phyloP scores from a whole-genome alignment of 2,888 invertebrate genomes.

The Suillia variegata region DNA sequence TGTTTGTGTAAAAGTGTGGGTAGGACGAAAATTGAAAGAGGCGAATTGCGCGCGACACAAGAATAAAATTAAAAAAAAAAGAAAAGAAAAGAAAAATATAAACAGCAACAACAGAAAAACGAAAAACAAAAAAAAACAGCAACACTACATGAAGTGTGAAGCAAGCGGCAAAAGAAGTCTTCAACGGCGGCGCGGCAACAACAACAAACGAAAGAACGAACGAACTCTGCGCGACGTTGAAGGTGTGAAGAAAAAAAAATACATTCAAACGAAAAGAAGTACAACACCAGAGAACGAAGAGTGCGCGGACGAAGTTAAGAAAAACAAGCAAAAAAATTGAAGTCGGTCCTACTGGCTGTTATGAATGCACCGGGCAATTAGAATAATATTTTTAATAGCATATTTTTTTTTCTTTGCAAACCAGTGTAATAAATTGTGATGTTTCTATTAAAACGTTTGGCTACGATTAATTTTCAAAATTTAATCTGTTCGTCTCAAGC shows the following conservation, averaged over 20 bases:
- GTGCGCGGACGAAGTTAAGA: no score
- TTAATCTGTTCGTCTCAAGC: no score
- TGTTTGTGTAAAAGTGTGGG: not conserved
- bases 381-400: no score
- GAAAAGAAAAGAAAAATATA: no score
- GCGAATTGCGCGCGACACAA: conserved; percentile 9
- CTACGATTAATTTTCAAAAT: no score
- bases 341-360: no score
- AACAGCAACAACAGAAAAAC: no score
- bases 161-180: conserved; percentile 17
- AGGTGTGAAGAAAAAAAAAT: conserved; percentile 26
- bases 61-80: no score
- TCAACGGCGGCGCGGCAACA: conserved; percentile 18
- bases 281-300: not conserved
- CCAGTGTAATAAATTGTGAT: no score
- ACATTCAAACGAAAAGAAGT: not conserved
- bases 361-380: no score
- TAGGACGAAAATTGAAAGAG: not conserved
- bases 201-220: conserved; percentile 9
- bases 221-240: conserved; percentile 19
- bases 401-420: no score
- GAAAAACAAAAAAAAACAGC: not conserved
- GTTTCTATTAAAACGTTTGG: no score
- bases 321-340: not conserved
- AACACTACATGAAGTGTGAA: conserved; percentile 16